These are phyloP conservation scores for Darevskia mixta DNA, from an alignment of 2,797 vertebrate species.

Conservation along the genomic window DNA sequence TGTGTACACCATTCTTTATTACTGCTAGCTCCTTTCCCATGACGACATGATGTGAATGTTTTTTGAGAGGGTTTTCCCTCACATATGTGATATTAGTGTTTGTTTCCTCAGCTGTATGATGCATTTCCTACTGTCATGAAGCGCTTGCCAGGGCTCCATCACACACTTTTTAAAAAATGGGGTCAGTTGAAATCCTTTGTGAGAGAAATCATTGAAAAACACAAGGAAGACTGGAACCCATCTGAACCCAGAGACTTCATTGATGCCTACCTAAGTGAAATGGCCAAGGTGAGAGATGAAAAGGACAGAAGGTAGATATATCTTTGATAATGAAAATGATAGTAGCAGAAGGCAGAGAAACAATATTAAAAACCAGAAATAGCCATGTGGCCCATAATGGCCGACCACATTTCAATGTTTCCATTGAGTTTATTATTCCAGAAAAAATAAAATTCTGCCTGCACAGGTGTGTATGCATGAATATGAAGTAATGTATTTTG, in stretches of 20 bases:
- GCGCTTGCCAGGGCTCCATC: slow-evolving; percentile 80
- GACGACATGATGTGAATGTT: too few relatives aligned
- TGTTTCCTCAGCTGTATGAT: slow-evolving; percentile 69
- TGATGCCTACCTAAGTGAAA: slow-evolving; percentile 84
- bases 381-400: background rate
- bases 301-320: background rate
- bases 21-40: too few relatives aligned
- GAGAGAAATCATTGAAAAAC: slow-evolving; percentile 66
- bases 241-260: slow-evolving; percentile 79
- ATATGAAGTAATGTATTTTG: background rate
- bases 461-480: too few relatives aligned
- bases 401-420: too few relatives aligned
- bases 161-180: slow-evolving; percentile 60
- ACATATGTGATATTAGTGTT: background rate
- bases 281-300: slow-evolving; percentile 75
- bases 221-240: slow-evolving; percentile 79
- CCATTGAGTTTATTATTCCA: background rate
- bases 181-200: slow-evolving; percentile 64
- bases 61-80: too few relatives aligned
- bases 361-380: background rate
- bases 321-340: too few relatives aligned
- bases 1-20: too few relatives aligned
- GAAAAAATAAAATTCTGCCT: background rate
- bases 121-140: slow-evolving; percentile 76
- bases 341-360: too few relatives aligned